phyloP scores from a whole-genome alignment of 1,140 invertebrate species.

The Drosophila bocki region DNA sequence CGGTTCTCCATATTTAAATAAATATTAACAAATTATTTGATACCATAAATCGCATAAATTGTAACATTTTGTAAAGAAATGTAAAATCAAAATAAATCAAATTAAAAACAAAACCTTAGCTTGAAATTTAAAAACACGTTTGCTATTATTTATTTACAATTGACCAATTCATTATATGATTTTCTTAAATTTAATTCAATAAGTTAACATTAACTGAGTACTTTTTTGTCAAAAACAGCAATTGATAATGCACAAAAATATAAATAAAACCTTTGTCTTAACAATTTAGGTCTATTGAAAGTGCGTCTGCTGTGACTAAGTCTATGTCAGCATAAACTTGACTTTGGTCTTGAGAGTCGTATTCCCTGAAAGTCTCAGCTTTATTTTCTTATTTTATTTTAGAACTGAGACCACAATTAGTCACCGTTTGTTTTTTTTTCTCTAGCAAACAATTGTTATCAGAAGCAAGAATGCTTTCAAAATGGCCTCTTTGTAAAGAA shows the following conservation, averaged over 20 bases:
- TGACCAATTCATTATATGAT: not conserved
- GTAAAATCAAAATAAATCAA: too few species aligned
- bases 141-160: too few species aligned
- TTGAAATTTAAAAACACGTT: too few species aligned
- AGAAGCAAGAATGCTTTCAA: not conserved
- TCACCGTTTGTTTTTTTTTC: not conserved
- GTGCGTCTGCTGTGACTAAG: not conserved
- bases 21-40: too few species aligned
- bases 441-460: not conserved
- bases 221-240: not conserved
- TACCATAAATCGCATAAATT: too few species aligned
- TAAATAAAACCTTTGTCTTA: constrained; percentile 6
- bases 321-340: constrained; percentile 4
- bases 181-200: not conserved
- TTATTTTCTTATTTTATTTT: not conserved
- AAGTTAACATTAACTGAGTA: too few species aligned
- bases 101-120: too few species aligned
- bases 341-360: constrained; percentile 25
- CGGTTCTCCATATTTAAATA: not conserved
- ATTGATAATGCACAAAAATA: not conserved
- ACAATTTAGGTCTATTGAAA: not conserved
- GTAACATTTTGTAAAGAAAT: too few species aligned
- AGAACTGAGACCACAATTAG: not conserved
- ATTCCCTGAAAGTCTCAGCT: not conserved
- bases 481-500: not conserved